Base-by-base conservation (phyloP, 2,797 vertebrate species). In the Sebastolobus alascanus region DNA sequence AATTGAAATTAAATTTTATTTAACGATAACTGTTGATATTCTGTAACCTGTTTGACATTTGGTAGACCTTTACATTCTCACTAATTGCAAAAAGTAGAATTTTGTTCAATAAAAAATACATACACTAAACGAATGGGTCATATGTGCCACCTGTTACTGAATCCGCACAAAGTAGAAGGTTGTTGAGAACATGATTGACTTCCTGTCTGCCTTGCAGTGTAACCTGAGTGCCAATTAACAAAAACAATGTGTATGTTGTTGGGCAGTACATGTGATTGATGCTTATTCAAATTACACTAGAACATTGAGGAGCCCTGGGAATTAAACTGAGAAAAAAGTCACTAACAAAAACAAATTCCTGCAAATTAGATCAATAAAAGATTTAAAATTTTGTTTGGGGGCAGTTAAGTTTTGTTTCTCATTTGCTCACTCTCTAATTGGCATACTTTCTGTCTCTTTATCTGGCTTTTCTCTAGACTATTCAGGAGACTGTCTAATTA, bases 101-200 rank as follows among this genome's bases (percentile, higher is more conserved):
- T 61, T 38, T 35, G n/a, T 35, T 59, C 25, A 69, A 25, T 40
- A n/a, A 65, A 66, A 79, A 29, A 38, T 50, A 65, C 29, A 50
- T 56, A 56, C 13, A 27, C 16, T 11, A 54, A 65, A 2, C 37
- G 5, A 50, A 55, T 56, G 5, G 50, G 5, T 67, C 43, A 77
- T 35, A 33, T 12, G 1, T 43, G 37, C 5, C 31, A 46, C 2
- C 18, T 43, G 6, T 13, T 20, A 31, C 6, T 18, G 6, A 25
- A 52, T 37, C 59, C 8, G 2, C 7, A 29, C 8, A 9, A 18
- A 55, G 11, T 18, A 11, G 3, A 33, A 20, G 12, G 1, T 12
- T 55, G 4, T 7, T 55, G 13, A 31, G 33, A 29, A 56, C 4
- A 22, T 6, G 22, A 55, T 8, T 35, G 18, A 59, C 10, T 63